Base-by-base conservation (phyloP, 2,113 vertebrate species). In the Elaphurus davidianus region DNA sequence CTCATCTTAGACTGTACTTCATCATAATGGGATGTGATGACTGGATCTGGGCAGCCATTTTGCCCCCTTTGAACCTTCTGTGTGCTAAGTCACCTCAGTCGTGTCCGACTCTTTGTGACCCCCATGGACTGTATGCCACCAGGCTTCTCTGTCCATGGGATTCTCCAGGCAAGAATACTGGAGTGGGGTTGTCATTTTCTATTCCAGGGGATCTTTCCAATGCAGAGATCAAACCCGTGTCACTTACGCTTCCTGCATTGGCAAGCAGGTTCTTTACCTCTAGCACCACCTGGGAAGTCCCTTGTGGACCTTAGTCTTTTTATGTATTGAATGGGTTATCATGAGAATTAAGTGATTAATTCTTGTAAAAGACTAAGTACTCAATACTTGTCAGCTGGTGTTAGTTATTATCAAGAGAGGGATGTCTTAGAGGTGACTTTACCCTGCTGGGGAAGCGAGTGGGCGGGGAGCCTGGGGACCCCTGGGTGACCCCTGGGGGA, bases 401-500 rank as follows among this genome's bases (percentile, higher is more conserved):
- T n/a, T 21, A 0, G 0, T 40, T 23, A 1, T 52, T 5, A 23
- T 15, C 19, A 25, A 19, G 55, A 43, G 59, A 52, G 28, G 55
- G 15, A 2, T 7, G 47, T 55, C 52, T 27, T 13, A 1, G 33
- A 28, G 94, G 52, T 43, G 55, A 25, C 88, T 59, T 36, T 25
- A 60, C 47, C 59, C 84, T 19, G 79, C 85, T 21, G 40, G 33
- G 45, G 43, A 4, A 30, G 43, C 8, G 57, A 6, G 27, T 16
- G 45, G 54, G 78, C 13, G 1, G 16, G 43, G 78, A 52, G 67
- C 52, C 74, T 50, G 2, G 1, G 33, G 91, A 64, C 50, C 47
- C 83, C 28, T 15, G 2, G 23, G 25, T 60, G 92, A 74, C 74
- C 23, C 36, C 0, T 0, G 1, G 25, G 54, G 47, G 55, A 43